These are phyloP conservation scores for Tachina fera DNA, from an alignment of 2,888 invertebrate genomes.

Conservation along the genomic window DNA sequence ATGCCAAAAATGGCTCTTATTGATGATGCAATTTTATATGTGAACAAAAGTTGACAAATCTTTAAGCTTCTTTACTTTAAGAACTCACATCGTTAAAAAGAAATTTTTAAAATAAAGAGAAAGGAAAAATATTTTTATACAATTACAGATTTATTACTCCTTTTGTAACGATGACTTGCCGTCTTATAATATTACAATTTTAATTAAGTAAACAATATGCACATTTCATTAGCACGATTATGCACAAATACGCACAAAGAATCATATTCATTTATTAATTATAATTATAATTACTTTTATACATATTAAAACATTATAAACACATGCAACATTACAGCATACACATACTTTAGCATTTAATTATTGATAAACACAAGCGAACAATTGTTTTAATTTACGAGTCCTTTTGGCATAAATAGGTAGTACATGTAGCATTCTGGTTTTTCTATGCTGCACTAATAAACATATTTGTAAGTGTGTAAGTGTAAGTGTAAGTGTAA, in stretches of 20 bases:
- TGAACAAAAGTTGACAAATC: too few species aligned
- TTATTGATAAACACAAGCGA: slow-evolving; percentile 7
- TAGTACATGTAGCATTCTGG: not conserved
- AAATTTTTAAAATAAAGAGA: not conserved
- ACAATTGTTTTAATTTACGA: not conserved
- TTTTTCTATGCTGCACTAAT: too few species aligned
- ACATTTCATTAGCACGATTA: not conserved
- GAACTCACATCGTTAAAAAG: too few species aligned
- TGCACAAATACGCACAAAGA: not conserved
- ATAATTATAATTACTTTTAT: slow-evolving; percentile 12
- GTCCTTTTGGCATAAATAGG: not conserved
- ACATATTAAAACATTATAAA: not conserved
- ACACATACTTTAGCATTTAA: not conserved
- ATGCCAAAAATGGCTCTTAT: too few species aligned
- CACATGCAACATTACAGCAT: not conserved
- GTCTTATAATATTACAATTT: slow-evolving; percentile 6
- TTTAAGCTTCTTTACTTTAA: too few species aligned
- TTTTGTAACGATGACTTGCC: not conserved
- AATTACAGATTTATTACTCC: not conserved
- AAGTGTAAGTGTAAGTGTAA: too few species aligned
- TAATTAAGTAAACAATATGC: not conserved
- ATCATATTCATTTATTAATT: slow-evolving; percentile 4
- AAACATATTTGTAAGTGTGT: too few species aligned
- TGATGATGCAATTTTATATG: too few species aligned
- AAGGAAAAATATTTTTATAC: too few species aligned